These are phyloP conservation scores for Cyanocitta stelleri DNA, from an alignment of 2,113 vertebrate genomes.

Conservation along the genomic window DNA sequence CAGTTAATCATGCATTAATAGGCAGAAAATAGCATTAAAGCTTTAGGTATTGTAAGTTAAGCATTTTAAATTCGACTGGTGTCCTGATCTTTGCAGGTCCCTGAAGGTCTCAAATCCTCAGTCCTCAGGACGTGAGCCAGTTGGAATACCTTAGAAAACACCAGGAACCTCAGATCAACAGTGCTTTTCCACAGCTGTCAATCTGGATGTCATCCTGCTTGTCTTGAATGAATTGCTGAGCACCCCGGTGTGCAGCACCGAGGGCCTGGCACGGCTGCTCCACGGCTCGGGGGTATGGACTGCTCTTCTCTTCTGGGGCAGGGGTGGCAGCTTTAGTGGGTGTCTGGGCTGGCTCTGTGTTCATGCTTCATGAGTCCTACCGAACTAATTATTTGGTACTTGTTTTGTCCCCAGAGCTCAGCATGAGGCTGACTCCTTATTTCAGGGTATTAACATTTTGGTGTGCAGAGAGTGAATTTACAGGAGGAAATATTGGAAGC, in stretches of 20 bases:
- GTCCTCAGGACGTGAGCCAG: neutral
- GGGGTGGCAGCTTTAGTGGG: neutral
- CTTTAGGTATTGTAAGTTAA: neutral
- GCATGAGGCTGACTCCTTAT: fast-evolving
- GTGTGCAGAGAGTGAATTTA: neutral
- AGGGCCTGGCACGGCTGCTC: fast-evolving
- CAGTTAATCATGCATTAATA: neutral
- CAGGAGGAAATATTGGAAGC: neutral
- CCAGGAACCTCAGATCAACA: neutral
- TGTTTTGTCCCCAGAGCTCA: neutral
- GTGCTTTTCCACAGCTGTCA: neutral
- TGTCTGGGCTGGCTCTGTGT: fast-evolving
- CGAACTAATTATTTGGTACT: neutral
- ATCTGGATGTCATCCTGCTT: neutral
- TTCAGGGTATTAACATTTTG: neutral
- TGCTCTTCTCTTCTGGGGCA: neutral
- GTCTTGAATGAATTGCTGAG: fast-evolving
- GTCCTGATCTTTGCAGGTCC: neutral
- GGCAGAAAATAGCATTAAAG: neutral
- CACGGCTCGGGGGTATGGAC: fast-evolving
- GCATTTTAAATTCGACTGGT: neutral
- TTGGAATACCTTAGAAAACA: neutral
- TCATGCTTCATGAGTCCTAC: fast-evolving
- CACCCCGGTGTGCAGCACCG: fast-evolving
- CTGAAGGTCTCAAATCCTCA: neutral